Base-by-base conservation (phyloP, 2,797 vertebrate genomes). In the Acanthis flammea region DNA sequence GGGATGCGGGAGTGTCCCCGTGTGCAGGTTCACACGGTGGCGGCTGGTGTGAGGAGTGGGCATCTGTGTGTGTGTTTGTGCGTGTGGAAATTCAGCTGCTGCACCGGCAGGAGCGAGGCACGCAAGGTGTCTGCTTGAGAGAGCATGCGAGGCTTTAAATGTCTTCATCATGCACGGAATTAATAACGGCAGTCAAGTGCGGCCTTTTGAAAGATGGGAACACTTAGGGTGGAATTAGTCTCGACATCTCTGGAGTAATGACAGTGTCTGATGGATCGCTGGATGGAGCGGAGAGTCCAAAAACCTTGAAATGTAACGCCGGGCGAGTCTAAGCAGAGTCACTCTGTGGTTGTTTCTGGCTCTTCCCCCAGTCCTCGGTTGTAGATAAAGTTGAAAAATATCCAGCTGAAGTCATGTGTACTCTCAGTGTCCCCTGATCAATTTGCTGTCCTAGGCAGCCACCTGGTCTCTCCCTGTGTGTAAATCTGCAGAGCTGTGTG, bases 71-170 rank as follows among this genome's bases (percentile, higher is more conserved):
- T 57, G 33, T 35, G 33, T 6, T 54, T n/a, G 53, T 47, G 58
- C 5, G 33, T 31, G 76, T 66, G 80, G 3, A 76, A 89, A 82
- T 76, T 62, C 71, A 10, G 60, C 75, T 63, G 57, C 67, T 17
- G 67, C 41, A 2, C n/a, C 37, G 48, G 18, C 75, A 54, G 6
- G 92, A 90, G 74, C 13, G 23, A 82, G 84, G 84, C 50, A 47
- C 33, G 75, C 87, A 9, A 83, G 84, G 53, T 47, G 7, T 8
- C 62, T 9, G 25, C 77, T 50, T 21, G 35, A 62, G 73, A 21
- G 71, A 96, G 80, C 37, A 9, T 42, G 73, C 24, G 22, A 90
- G 85, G 57, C 50, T 95, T 77, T 79, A 87, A 93, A 91, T 82
- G 88, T 74, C 93, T 95, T 90, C 47, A 80, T 92, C 78, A 51